Percentiles rank a stretch among this genome's conserved stretches.
These are phyloP conservation scores for Hippocampus guttulatus DNA, from an alignment of 2,113 vertebrate species.

Conservation along the genomic window DNA sequence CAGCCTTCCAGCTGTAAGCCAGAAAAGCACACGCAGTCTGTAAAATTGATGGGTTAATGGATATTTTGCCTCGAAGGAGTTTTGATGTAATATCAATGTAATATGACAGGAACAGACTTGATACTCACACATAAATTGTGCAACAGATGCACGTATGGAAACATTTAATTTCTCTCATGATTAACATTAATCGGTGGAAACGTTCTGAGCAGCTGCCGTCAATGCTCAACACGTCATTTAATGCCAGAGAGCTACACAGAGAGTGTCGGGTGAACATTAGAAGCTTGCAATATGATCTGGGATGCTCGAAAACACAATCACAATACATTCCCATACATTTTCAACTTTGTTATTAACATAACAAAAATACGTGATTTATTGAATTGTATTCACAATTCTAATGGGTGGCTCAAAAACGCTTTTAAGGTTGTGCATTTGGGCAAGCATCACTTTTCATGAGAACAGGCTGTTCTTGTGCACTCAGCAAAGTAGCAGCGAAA, in stretches of 20 bases:
- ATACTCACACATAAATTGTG: not conserved
- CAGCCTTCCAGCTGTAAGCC: not conserved
- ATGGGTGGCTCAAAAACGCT: too few species aligned
- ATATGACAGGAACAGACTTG: not conserved
- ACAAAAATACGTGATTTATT: too few species aligned
- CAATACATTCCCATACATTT: not conserved
- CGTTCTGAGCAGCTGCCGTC: not conserved
- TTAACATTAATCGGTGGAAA: not conserved
- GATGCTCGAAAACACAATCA: not conserved
- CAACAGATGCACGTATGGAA: not conserved
- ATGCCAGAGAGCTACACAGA: not conserved
- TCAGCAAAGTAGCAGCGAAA: too few species aligned
- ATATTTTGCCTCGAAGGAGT: too few species aligned
- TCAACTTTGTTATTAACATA: too few species aligned
- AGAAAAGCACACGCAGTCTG: not conserved
- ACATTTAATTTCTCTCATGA: not conserved
- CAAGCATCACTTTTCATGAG: too few species aligned
- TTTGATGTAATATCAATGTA: too few species aligned
- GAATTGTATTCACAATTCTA: too few species aligned
- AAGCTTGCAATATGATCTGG: not conserved
- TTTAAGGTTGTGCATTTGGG: too few species aligned
- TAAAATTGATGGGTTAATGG: not conserved
- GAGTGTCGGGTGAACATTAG: not conserved
- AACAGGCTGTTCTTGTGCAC: too few species aligned
- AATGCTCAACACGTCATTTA: not conserved